Evolutionary conservation across 2,797 vertebrate species (phyloP).

Genomic region (Manis javanica): DNA sequence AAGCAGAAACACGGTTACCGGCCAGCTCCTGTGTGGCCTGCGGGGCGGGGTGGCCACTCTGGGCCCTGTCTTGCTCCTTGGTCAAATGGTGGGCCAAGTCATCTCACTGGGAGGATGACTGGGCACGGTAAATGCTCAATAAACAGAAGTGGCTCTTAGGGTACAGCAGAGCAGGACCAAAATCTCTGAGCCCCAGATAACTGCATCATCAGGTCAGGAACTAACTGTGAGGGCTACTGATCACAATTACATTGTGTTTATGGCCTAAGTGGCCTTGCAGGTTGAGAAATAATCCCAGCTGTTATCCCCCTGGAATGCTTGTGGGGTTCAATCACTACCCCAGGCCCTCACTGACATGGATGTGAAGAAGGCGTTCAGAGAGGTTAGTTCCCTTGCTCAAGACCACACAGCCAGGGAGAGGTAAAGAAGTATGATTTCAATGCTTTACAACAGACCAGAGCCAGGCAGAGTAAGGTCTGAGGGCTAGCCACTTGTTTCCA

Average conservation of each 20-base stretch:
- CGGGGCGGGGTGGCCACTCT: not conserved
- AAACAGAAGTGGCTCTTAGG: not conserved
- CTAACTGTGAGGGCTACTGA: not conserved
- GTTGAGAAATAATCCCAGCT: not conserved
- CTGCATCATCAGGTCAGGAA: rapidly evolving
- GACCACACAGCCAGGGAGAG: not conserved
- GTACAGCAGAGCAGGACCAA: not conserved
- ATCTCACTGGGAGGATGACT: not conserved
- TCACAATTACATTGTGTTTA: not conserved
- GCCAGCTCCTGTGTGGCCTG: rapidly evolving
- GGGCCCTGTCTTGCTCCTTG: not conserved
- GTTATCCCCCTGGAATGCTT: not conserved
- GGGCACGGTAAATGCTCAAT: not conserved
- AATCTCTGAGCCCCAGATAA: not conserved
- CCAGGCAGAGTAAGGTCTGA: not conserved
- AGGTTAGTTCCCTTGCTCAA: not conserved
- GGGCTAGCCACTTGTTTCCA: not conserved
- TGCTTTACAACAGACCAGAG: not conserved
- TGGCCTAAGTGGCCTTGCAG: rapidly evolving
- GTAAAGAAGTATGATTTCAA: not conserved
- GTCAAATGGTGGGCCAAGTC: no score
- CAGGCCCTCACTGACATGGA: no score
- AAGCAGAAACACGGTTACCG: not conserved
- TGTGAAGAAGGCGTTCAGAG: not conserved
- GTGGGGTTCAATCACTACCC: not conserved